Base-by-base conservation (phyloP, 2,797 vertebrate species). In the Crax fasciolata region DNA sequence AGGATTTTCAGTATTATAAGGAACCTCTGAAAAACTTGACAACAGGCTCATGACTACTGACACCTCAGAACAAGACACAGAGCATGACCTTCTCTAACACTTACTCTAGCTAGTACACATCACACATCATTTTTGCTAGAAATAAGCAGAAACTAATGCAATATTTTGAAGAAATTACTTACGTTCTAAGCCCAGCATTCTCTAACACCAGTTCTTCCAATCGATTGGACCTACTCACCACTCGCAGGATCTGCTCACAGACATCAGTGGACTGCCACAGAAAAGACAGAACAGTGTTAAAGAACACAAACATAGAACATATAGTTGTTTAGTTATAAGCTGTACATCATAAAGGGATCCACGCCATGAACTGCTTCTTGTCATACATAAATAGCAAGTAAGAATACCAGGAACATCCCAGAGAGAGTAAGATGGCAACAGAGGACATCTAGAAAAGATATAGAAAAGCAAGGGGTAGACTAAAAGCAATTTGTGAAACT, bases 161-260 rank as follows among this genome's bases (percentile, higher is more conserved):
- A 93, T 30, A 55, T 46, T 94, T 81, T 2, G 15, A 79, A 75
- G 46, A 75, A 88, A 86, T 87, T 73, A 98, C 98, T 99, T 98
- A 99, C 99, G 97, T 98, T 98, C 99, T 98, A 87, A 99, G 99
- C 92, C 99, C 99, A 27, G 99, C 99, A 48, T 99, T 99, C 97
- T 99, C 99, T 96, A 99, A 96, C 74, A 99, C 98, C 97, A 99
- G 84, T 72, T 99, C 99, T 95, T 99, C 99, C 91, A 99, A 97
- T 54, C 98, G 98, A 97, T 94, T 98, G 95, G 99, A 99, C 94
- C 99, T 98, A 89, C 98, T 98, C 93, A 99, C 99, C 79, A 99
- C 98, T 41, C 99, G 98, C 84, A 99, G 97, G 92, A 99, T 99
- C 98, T 99, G 99, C 92, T 99, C 99, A 87, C 99, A 99, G 97